A percentile compares a stretch with the other conserved stretches of the same genome.
phyloP scores from a whole-genome alignment of 2,888 invertebrate species.

The Yponomeuta cagnagella region DNA sequence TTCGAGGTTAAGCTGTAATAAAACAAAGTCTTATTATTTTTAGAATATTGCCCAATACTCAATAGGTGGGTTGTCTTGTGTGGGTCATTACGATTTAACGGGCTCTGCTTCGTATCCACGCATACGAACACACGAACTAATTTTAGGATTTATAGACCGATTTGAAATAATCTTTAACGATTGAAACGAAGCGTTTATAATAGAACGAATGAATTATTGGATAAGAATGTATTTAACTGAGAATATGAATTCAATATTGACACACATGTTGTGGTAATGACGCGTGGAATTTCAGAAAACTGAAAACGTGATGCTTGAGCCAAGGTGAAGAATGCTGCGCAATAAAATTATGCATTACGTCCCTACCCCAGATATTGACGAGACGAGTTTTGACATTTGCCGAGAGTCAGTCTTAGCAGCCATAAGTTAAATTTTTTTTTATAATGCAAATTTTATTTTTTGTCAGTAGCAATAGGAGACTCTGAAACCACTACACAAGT shows the following conservation, averaged over 20 bases:
- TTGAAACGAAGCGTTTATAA: neutral
- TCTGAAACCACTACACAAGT: too few relatives aligned
- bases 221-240: neutral
- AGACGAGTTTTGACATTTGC: too few relatives aligned
- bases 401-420: too few relatives aligned
- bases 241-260: neutral
- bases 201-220: neutral
- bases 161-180: constrained; percentile 5
- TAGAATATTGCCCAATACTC: constrained; percentile 5
- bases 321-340: neutral
- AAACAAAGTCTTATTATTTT: constrained; percentile 5
- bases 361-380: neutral
- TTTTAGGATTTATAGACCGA: constrained; percentile 9
- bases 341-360: neutral
- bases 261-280: neutral
- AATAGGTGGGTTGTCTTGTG: constrained; percentile 1
- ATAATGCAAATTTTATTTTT: too few relatives aligned
- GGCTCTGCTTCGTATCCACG: neutral
- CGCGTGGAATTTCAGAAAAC: neutral
- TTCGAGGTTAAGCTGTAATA: constrained; percentile 4
- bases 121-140: constrained; percentile 5
- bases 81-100: constrained; percentile 10
- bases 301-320: neutral
- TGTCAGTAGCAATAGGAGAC: too few relatives aligned
- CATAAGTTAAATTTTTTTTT: too few relatives aligned